phyloP scores from a whole-genome alignment of 2,113 vertebrate species.

The Chitala chitala region DNA sequence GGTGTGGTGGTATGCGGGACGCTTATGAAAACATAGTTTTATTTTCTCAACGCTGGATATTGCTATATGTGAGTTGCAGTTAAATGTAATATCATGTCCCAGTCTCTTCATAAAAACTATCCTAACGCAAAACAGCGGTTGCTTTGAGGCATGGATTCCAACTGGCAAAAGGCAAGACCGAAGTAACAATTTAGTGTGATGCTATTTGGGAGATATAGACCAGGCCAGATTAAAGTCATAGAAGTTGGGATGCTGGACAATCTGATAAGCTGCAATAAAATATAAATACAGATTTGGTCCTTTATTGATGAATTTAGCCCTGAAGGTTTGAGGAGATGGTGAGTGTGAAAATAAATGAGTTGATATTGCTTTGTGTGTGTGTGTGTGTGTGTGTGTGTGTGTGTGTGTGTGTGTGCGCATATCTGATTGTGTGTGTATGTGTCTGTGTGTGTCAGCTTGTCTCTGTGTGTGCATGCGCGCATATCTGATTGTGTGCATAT shows the following conservation, averaged over 20 bases:
- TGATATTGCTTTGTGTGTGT: slow-evolving; percentile 1
- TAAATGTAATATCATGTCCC: slow-evolving; percentile 23
- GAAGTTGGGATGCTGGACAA: slow-evolving; percentile 25
- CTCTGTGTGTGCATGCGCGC: slow-evolving; percentile 4
- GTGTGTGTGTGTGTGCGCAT: neutral
- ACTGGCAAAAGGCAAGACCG: slow-evolving; percentile 26
- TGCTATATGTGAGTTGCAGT: slow-evolving; percentile 16
- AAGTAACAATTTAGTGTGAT: slow-evolving; percentile 23
- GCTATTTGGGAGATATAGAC: slow-evolving; percentile 32
- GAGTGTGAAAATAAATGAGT: neutral
- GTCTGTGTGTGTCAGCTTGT: slow-evolving; percentile 1
- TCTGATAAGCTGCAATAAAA: slow-evolving; percentile 40
- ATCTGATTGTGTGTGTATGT: too few relatives aligned
- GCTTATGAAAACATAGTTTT: too few relatives aligned
- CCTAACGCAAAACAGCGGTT: slow-evolving; percentile 18
- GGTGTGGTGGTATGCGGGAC: too few relatives aligned
- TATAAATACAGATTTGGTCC: slow-evolving; percentile 36
- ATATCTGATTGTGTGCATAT: slow-evolving; percentile 3
- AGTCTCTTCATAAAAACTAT: slow-evolving; percentile 22
- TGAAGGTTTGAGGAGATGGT: slow-evolving; percentile 21
- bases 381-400: neutral
- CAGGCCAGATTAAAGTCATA: slow-evolving; percentile 28
- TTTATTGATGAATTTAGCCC: slow-evolving; percentile 30
- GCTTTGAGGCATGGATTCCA: slow-evolving; percentile 30
- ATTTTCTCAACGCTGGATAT: slow-evolving; percentile 12